Evolutionary conservation across 2,888 invertebrate genomes (phyloP).

Genomic region (Leucophora obtusa): DNA sequence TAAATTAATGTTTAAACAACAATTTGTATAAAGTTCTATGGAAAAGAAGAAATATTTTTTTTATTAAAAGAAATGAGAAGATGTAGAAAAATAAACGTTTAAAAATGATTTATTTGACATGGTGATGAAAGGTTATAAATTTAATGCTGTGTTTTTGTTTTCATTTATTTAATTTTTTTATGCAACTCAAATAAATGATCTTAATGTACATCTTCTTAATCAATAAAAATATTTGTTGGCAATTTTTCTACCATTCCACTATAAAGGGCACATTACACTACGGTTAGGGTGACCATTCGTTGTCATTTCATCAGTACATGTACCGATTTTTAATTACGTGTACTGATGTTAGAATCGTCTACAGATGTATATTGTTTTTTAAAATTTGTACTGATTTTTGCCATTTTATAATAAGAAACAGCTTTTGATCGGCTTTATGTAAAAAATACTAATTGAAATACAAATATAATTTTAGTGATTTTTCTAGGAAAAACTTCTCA

Average conservation of each 20-base stretch:
- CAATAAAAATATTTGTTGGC: conserved; percentile 49
- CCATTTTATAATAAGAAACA: too few species aligned
- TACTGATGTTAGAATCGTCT: too few species aligned
- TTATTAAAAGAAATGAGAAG: conserved; percentile 2
- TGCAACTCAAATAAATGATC: conserved; percentile 31
- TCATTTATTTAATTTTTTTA: neutral
- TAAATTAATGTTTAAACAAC: conserved; percentile 62
- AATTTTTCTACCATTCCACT: neutral
- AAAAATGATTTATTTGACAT: conserved; percentile 57
- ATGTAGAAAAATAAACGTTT: neutral
- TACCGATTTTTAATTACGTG: too few species aligned
- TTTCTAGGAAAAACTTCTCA: too few species aligned
- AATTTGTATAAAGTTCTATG: conserved; percentile 52
- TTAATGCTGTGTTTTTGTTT: conserved; percentile 6
- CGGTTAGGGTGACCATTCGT: too few species aligned
- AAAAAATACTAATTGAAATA: too few species aligned
- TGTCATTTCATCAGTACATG: too few species aligned
- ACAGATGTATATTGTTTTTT: too few species aligned
- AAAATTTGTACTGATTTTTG: too few species aligned
- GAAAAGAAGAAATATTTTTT: neutral
- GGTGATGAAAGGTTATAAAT: conserved; percentile 36
- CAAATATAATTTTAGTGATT: too few species aligned
- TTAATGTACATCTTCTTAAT: conserved; percentile 36
- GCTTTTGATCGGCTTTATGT: too few species aligned
- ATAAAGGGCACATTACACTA: too few species aligned